Percentiles rank a stretch among this genome's conserved stretches.
These are phyloP conservation scores for Hetaerina americana DNA, from an alignment of 1,140 invertebrate species.

Conservation along the genomic window DNA sequence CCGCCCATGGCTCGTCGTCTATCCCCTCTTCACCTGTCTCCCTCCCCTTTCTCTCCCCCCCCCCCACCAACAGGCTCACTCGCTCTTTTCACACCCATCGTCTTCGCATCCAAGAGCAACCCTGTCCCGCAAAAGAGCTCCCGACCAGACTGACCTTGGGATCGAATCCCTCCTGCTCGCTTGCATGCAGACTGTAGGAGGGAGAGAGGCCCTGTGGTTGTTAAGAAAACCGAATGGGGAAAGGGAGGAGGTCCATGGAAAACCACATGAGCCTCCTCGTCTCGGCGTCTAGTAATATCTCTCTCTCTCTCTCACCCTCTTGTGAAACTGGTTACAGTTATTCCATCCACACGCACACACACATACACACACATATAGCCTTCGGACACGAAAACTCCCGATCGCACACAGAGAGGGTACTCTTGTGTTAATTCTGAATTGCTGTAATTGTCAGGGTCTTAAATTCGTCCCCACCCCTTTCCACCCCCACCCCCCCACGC, in stretches of 20 bases:
- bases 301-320: no score
- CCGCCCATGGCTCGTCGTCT: no score
- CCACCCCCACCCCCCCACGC: no score
- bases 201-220: neutral
- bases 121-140: no score
- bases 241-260: neutral
- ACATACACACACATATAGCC: no score
- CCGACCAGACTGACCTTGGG: neutral
- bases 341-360: no score
- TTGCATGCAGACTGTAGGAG: no score
- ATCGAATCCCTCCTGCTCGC: neutral
- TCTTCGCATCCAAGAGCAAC: neutral
- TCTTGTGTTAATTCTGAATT: no score
- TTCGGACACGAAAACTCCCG: neutral
- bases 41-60: neutral
- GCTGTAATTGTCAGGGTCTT: no score
- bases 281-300: neutral
- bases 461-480: no score
- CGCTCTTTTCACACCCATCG: neutral
- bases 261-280: neutral
- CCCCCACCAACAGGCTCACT: neutral
- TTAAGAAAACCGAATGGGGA: no score
- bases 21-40: neutral
- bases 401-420: no score
- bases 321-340: neutral